Evolutionary conservation across 2,888 invertebrate genomes (phyloP), one percentile per base, ranked within the genome.

Genomic region (Drosophila affinis): DNA sequence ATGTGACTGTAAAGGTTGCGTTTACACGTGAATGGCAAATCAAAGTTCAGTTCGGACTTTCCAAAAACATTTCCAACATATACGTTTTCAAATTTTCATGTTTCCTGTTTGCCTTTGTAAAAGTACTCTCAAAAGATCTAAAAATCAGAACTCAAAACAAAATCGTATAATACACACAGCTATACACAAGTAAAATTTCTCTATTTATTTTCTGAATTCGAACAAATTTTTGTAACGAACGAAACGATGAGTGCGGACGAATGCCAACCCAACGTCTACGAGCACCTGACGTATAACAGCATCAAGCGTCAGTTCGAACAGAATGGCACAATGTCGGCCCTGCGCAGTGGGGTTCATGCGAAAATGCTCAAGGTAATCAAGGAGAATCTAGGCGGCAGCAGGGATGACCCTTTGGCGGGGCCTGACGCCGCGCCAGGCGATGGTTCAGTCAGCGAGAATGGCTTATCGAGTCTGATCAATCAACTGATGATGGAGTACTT

Each of bases 401-500:
- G 39, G n/a, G 32, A 71, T 4, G 60, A 59, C 0, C 55, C 76
- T 0, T 71, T 85, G 12, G 64, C 65, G 9, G 88, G 79, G n/a
- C 6, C n/a, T 14, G 58, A 49, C 5, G 7, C 17, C 10, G 45
- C 3, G 1, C 39, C 5, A 3, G 39, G 14, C 14, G 3, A 32
- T 49, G 60, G 44, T 1, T 59, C 17, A 12, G 18, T 7, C 57
- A 67, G 53, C 18, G 69, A 67, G n/a, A 45, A n/a, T 0, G 74
- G 73, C 4, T 17, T 76, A 9, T n/a, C 71, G 12, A 61, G 51
- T 62, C 47, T 82, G 12, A 80, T 87, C 1, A 81, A 85, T 21
- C 81, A 90, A 94, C 67, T 92, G 17, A 89, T 92, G 9, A 80
- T 91, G 67, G 92, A 92, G 62, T 92, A 91, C 62, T 81, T 92